phyloP scores from a whole-genome alignment of 2,113 vertebrate genomes.

The Chaetodon auriga region DNA sequence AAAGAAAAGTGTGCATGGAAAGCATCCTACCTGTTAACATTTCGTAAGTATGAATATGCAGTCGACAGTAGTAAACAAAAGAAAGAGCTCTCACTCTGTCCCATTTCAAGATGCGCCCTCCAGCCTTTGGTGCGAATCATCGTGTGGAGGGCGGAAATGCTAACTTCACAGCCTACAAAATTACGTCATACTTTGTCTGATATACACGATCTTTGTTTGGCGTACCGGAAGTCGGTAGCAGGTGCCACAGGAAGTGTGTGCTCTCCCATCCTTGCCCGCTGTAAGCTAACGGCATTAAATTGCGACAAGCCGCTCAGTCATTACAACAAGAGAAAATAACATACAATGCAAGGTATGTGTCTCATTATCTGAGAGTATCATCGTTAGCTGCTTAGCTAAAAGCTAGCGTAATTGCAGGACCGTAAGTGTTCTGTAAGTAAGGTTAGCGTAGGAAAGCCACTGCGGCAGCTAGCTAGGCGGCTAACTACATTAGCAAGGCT shows the following conservation, averaged over 20 bases:
- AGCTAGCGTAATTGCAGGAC: rapidly evolving
- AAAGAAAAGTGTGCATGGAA: background rate
- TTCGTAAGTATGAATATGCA: too few species aligned
- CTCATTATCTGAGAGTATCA: rapidly evolving
- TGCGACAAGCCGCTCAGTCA: background rate
- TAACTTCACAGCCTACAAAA: background rate
- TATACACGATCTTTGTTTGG: conserved; percentile 47
- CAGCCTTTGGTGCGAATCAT: background rate
- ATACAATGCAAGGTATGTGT: background rate
- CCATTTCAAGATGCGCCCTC: background rate
- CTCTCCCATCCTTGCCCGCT: background rate
- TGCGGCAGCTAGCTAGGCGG: conserved; percentile 58
- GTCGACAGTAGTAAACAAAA: too few species aligned
- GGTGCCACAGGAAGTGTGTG: conserved; percentile 69
- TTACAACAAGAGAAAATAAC: background rate
- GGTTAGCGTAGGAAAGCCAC: background rate
- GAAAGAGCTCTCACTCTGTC: conserved; percentile 25
- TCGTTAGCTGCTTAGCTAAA: background rate
- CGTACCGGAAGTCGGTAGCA: conserved; percentile 63
- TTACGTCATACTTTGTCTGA: rapidly evolving
- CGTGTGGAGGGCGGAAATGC: too few species aligned
- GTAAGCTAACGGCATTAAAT: conserved; percentile 38
- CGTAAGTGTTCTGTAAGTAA: background rate
- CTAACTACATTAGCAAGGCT: conserved; percentile 64
- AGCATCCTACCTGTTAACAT: too few species aligned